These are phyloP conservation scores for Nothobranchius furzeri DNA, from an alignment of 2,113 vertebrate species.

Conservation along the genomic window DNA sequence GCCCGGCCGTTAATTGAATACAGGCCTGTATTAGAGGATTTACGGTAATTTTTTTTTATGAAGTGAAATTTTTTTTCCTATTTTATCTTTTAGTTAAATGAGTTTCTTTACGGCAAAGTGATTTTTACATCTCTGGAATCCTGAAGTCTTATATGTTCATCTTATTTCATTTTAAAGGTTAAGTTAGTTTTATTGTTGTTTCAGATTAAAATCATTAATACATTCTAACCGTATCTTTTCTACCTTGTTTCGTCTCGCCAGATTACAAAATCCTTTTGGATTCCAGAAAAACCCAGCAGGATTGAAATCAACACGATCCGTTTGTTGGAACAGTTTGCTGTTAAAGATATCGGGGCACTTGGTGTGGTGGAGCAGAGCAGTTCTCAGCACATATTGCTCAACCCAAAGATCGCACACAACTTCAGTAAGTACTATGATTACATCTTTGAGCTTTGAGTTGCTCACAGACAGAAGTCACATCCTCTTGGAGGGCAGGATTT, in stretches of 20 bases:
- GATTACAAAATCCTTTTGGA: conserved; percentile 84
- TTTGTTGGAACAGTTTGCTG: conserved; percentile 72
- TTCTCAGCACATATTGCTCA: conserved; percentile 77
- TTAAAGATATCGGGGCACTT: conserved; percentile 48
- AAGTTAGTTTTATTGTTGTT: too few species aligned
- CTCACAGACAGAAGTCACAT: conserved; percentile 9
- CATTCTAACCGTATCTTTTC: too few species aligned
- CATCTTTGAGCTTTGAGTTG: neutral
- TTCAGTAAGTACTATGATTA: conserved; percentile 78
- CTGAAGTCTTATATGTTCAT: too few species aligned
- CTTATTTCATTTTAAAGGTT: too few species aligned
- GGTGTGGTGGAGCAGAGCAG: conserved; percentile 30
- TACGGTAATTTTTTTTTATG: too few species aligned
- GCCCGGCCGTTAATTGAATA: too few species aligned
- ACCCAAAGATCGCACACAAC: conserved; percentile 77
- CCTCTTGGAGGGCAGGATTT: neutral
- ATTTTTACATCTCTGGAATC: too few species aligned
- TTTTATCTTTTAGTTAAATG: too few species aligned
- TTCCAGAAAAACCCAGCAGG: conserved; percentile 46
- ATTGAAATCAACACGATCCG: conserved; percentile 67
- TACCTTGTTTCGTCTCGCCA: conserved; percentile 58
- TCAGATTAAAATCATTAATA: too few species aligned
- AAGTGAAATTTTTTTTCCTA: too few species aligned
- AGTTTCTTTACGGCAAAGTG: too few species aligned
- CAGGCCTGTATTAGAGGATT: too few species aligned